Conservation (phyloP, 2,888 invertebrate genomes). For the Eupithecia tripunctaria region DNA sequence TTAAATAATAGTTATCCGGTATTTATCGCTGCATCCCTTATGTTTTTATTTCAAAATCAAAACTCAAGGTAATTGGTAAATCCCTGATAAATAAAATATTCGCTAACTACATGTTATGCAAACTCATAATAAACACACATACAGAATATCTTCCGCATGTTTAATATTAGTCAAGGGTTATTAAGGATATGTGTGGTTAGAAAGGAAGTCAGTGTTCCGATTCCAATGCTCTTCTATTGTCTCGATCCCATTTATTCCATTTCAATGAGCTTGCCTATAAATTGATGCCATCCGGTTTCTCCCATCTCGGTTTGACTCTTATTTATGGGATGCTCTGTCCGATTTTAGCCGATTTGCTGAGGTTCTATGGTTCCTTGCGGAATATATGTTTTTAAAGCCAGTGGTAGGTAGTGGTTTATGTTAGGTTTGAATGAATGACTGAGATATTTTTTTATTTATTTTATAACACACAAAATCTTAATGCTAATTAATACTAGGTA, state of each 20-base stretch:
- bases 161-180: not conserved
- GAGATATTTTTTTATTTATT: no score
- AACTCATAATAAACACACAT: no score
- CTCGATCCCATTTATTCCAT: slow-evolving; percentile 25
- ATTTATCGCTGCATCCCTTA: no score
- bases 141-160: not conserved
- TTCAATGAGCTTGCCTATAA: slow-evolving; percentile 39
- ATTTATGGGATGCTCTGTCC: slow-evolving; percentile 40
- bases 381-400: slow-evolving; percentile 15
- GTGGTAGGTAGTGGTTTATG: not conserved
- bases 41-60: no score
- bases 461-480: no score
- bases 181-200: not conserved
- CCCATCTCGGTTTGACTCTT: slow-evolving; percentile 37
- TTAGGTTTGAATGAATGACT: no score
- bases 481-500: no score
- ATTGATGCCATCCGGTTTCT: slow-evolving; percentile 35
- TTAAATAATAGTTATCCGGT: no score
- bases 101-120: no score
- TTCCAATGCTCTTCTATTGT: slow-evolving; percentile 18
- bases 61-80: no score
- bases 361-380: slow-evolving; percentile 28
- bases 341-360: slow-evolving; percentile 29
- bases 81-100: no score
- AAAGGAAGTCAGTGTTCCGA: not conserved